A percentile compares a stretch with the other conserved stretches of the same genome.
Conservation (phyloP, 2,888 invertebrate genomes). For the Escarpia spicata region DNA sequence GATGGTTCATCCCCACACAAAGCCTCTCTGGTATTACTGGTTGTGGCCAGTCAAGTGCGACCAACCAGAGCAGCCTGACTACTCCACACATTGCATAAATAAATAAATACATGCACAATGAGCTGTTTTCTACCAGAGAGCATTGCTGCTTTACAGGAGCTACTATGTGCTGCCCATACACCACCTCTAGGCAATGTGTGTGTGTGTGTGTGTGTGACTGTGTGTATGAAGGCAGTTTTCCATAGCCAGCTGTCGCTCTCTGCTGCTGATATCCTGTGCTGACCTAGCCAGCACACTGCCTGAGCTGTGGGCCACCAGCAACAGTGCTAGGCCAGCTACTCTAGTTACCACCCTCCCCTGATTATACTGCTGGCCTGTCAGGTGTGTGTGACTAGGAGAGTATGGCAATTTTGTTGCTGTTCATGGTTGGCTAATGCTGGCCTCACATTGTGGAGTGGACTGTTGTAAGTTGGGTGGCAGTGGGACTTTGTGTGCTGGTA, state of each 20-base stretch:
- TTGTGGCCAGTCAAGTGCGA: slow-evolving; percentile 7
- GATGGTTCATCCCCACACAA: not conserved
- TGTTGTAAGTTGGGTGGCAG: not conserved
- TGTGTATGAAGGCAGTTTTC: not conserved
- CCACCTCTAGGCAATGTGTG: not conserved
- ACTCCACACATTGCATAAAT: not conserved
- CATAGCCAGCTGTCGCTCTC: not conserved
- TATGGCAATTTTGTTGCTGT: slow-evolving; percentile 12
- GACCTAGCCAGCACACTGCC: not conserved
- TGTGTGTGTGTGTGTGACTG: not conserved
- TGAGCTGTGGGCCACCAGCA: not conserved
- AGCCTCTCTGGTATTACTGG: not conserved
- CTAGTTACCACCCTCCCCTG: not conserved
- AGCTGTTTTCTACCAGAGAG: not conserved
- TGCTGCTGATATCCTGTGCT: slow-evolving; percentile 11
- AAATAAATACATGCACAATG: slow-evolving; percentile 10
- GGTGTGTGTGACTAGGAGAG: slow-evolving; percentile 11
- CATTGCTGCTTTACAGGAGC: not conserved
- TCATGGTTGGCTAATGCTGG: not conserved
- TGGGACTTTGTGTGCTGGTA: not conserved
- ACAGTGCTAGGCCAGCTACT: not conserved
- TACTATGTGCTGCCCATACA: not conserved
- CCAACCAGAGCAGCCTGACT: not conserved
- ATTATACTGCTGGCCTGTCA: not conserved
- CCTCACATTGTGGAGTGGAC: not conserved